Base-by-base conservation (phyloP, 1,140 invertebrate genomes). In the Branchinecta lindahli region DNA sequence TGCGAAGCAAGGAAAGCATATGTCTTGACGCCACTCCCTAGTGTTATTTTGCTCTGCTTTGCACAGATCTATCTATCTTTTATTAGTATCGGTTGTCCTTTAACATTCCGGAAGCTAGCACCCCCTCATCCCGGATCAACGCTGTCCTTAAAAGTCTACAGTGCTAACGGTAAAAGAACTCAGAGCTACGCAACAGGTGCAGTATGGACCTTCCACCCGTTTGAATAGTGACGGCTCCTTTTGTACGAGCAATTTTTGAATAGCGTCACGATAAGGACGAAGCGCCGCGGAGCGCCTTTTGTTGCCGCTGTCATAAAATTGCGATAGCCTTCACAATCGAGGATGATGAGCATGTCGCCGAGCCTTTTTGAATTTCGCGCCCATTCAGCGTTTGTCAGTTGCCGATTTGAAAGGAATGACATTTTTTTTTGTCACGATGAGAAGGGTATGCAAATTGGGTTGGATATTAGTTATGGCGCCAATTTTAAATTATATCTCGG, bases 301-400 rank as follows among this genome's bases (percentile, higher is more conserved):
- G 52, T 61, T 20, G 12, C 12, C 12, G 12, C 18, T 61, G 52
- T 61, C 52, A 61, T 61, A 61, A 61, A 61, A 61, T 61, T 20
- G 18, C 52, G 52, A 61, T 61, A 61, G 52, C 52, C 52, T 61
- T 61, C 52, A 61, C 52, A 61, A 61, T 61, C 12, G 52, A 12
- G 12, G 18, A 20, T 61, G 52, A 61, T 61, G 52, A 61, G 52
- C 12, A 61, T 15, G 52, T 61, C 12, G 12, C 52, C 12, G 52
- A 12, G 52, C 52, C 12, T 61, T 20, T 61, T 61, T 61, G 18
- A 12, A 61, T 61, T 61, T 61, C 18, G 52, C 52, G 52, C 52
- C 52, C 18, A 61, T 61, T 61, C 52, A 61, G 52, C 18, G 12
- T 20, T 61, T 61, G 12, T 12, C 18, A 61, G 18, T 15, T 61